Evolutionary conservation across 2,888 invertebrate genomes (phyloP), one percentile per base, ranked within the genome.

Genomic region (Leuctra nigra): DNA sequence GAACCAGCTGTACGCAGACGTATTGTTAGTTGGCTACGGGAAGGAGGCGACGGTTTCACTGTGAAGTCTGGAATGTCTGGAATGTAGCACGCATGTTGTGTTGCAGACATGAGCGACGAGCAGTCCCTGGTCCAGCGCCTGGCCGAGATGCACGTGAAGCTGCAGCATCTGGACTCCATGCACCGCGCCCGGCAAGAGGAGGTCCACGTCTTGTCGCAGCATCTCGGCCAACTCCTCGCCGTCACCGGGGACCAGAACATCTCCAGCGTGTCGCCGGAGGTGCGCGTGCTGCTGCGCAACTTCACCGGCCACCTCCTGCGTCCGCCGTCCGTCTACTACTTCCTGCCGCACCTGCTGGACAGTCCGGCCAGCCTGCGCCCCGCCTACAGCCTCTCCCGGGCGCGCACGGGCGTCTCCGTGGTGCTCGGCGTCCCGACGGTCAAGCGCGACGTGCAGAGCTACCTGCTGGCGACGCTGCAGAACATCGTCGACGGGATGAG

Each of bases 351-450:
- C 72, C 77, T 95, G 44, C 77, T 91, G 62, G 84, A 85, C 61
- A 84, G 88, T 68, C 84, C 86, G 0, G 76, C 81, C 61, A 89
- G 89, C 65, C 73, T 93, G 55, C 78, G 83, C 56, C 90, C 94
- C 1, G 86, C 87, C 9, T 87, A 85, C 70, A 77, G 87, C 64
- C 77, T 91, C 70, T 86, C 86, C 29, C 83, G 83, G 61, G 85
- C 84, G 1, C 77, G 88, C 56, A 77, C 77, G 7, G 86, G 87
- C 62, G 88, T 87, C 0, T 87, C 90, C 50, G 79, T 93, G 59
- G 90, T 94, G 1, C 75, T 95, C 48, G 96, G 92, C 0, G 79
- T 96, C 60, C 95, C 95, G 0, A 95, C 95, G 0, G 93, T 96
- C 4, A 86, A 84, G 65, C 76, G 96, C 39, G 90, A 91, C 62